These are phyloP conservation scores for Morphnarchus princeps DNA, from an alignment of 2,113 vertebrate genomes.

Conservation along the genomic window DNA sequence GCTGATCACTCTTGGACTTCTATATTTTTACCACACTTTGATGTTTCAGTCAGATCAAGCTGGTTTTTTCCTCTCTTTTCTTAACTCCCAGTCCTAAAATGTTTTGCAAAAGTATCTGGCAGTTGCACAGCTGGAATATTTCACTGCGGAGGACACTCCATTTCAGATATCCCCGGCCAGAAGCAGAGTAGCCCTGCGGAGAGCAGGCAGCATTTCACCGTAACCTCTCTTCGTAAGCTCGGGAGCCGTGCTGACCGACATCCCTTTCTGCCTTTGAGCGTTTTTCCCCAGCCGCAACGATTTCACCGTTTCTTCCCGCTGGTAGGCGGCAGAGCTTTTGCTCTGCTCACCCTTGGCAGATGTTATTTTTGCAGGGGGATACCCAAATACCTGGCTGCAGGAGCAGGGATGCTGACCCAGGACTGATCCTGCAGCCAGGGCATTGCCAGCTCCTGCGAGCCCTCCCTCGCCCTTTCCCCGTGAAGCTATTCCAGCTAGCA, in stretches of 20 bases:
- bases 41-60: not conserved
- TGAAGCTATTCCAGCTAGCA: not conserved
- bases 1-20: not conserved
- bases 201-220: not conserved
- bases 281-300: not conserved
- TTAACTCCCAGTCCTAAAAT: not conserved
- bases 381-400: not conserved
- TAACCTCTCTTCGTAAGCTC: fast-evolving
- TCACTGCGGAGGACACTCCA: not conserved
- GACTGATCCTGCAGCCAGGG: not conserved
- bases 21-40: not conserved
- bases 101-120: not conserved
- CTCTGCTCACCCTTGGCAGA: fast-evolving
- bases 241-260: fast-evolving
- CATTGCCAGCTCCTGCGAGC: fast-evolving
- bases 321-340: not conserved
- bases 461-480: not conserved
- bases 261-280: not conserved
- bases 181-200: not conserved
- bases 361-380: not conserved
- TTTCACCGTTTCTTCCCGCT: not conserved
- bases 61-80: not conserved
- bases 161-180: not conserved
- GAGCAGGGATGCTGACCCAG: not conserved
- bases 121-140: not conserved